Base-by-base conservation (phyloP, 2,113 vertebrate genomes). In the Rhea pennata region DNA sequence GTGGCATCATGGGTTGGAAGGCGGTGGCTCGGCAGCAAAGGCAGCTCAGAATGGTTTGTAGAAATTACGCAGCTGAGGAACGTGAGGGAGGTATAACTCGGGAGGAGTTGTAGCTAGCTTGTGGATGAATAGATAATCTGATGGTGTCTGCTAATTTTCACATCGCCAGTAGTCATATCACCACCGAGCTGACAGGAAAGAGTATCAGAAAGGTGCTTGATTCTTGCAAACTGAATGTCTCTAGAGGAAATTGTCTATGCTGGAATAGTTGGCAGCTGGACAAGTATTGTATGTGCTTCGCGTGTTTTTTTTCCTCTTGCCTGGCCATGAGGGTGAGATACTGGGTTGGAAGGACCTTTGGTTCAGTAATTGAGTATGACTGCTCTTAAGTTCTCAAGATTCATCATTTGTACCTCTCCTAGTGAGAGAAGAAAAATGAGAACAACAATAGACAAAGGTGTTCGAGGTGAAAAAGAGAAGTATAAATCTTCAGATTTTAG, bases 311-410 rank as follows among this genome's bases (percentile, higher is more conserved):
- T 78, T 67, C n/a, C 26, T 87, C 51, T 70, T 50, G 51, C 73
- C 65, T 84, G 71, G 70, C 59, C 44, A 79, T 87, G 36, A 36
- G 56, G 77, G 72, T 79, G 70, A 0, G 0, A 2, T 56, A 7
- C 53, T 48, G 62, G 54, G 17, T 69, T 72, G 56, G 62, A 58
- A 82, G 53, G 36, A 87, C 39, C 53, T 93, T 61, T 27, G 48
- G 77, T 58, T n/a, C 84, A 31, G 23, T 82, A 87, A 91, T 94
- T 89, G 79, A 61, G 39, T 91, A 5, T 53, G 79, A 39, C 29
- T 70, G 66, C 66, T 95, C 91, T 82, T 76, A 82, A 70, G 50
- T 88, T 91, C 20, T 65, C 84, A 93, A 69, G 77, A 79, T 46
- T 82, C 23, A 5, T 81, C 46, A 8, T 33, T 73, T 87, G 27